Base-by-base conservation (phyloP, 2,888 invertebrate genomes). In the Pomacea canaliculata region DNA sequence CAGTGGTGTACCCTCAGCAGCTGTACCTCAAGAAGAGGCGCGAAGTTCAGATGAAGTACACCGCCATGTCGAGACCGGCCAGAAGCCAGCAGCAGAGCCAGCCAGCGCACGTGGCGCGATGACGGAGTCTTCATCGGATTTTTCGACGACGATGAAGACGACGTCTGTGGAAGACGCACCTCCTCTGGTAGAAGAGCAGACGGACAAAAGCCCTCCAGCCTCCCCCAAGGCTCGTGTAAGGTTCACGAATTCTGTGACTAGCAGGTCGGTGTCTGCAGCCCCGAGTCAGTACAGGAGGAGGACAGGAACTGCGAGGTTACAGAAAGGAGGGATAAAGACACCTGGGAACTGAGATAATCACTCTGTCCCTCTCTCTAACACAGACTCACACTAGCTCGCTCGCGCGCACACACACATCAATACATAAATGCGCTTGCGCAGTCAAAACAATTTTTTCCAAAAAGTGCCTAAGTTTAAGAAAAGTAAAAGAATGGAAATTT, bases 1-100 rank as follows among this genome's bases (percentile, higher is more conserved):
- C 63, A 0, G 60, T 56, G 56, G 27, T 70, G 46, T 67, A 71
- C 56, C 74, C 75, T 1, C 75, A 78, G 63, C 70, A 75, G 63
- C 68, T 69, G 66, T 75, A 75, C 62, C 74, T 78, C 49, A 78
- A 71, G 69, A 63, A 78, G 13, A 71, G 72, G 56, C 60, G 74
- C 13, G 71, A 69, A 19, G 49, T 71, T 7, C 66, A 69, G 18
- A 18, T 19, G 23, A 67, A 75, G 69, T 78, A 76, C 76, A 76
- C 70, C 56, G 48, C 63, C 62, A 62, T 51, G 60, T 51, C 8
- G 1, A 49, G 60, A 37, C 12, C 19, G 27, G 66, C 49, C 63
- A 69, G 60, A 63, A 69, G 46, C 9, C 18, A 49, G 60, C 49
- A 12, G 23, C 48, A 5, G 48, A 48, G 10, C 16, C 19, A 48